Percentiles rank a stretch among this genome's conserved stretches.
Conservation (phyloP, 2,113 vertebrate genomes). For the Thamnophis sirtalis region DNA sequence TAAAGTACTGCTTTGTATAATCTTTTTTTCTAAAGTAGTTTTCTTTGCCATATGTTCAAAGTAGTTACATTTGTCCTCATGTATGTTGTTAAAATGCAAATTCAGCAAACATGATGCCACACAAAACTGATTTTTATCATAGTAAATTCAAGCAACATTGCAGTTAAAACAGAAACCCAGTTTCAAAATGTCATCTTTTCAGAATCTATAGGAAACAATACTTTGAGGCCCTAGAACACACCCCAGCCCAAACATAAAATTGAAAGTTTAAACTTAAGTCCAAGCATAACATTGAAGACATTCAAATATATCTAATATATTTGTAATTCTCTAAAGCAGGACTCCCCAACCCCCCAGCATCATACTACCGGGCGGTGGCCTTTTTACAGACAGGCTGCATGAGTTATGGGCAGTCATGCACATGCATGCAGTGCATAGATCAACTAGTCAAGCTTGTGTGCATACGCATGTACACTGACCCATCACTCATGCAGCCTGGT, state of each 20-base stretch:
- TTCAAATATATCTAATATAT: slow-evolving; percentile 11
- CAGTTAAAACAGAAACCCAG: background rate
- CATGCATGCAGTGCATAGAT: background rate
- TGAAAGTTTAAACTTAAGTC: background rate
- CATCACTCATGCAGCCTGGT: background rate
- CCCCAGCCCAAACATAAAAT: background rate
- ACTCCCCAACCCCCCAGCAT: background rate
- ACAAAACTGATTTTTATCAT: background rate
- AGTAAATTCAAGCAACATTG: background rate
- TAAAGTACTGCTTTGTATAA: background rate
- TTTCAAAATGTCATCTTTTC: background rate
- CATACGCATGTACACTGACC: too few relatives aligned
- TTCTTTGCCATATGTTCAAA: background rate
- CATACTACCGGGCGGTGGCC: background rate
- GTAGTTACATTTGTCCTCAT: background rate
- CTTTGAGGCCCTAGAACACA: background rate
- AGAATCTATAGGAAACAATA: background rate
- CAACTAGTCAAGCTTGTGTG: background rate
- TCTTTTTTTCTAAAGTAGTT: background rate
- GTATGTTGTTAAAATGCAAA: background rate
- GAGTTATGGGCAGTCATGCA: too few relatives aligned
- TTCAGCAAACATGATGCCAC: background rate
- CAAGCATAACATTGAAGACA: background rate
- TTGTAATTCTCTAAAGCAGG: slow-evolving; percentile 24
- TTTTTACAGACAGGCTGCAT: too few relatives aligned